phyloP scores from a whole-genome alignment of 2,888 invertebrate genomes.

The Alitta virens region DNA sequence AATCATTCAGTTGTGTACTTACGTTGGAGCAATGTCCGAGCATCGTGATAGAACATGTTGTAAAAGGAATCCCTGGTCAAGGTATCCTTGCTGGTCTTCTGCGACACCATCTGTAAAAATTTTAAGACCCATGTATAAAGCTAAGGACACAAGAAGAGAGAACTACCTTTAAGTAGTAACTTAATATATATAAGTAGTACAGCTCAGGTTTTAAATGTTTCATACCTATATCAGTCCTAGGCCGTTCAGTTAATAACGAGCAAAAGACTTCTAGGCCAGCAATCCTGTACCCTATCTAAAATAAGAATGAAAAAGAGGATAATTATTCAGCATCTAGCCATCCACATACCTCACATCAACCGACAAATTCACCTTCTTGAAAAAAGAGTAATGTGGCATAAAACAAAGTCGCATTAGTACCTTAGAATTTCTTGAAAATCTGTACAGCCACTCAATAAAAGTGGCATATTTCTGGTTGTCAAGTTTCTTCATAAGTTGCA shows the following conservation, averaged over 20 bases:
- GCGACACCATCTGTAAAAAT: constrained; percentile 27
- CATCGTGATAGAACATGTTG: constrained; percentile 44
- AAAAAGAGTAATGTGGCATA: no score
- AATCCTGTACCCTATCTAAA: constrained; percentile 53
- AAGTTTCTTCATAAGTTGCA: constrained; percentile 50
- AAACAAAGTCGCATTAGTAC: no score
- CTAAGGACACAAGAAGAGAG: not conserved
- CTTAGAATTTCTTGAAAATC: constrained; percentile 56
- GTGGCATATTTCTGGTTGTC: constrained; percentile 47
- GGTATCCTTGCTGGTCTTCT: constrained; percentile 31
- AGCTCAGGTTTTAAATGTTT: no score
- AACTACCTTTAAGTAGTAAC: no score
- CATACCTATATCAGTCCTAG: constrained; percentile 23
- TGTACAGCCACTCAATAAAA: constrained; percentile 56
- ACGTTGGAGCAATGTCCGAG: constrained; percentile 50
- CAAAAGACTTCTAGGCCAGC: constrained; percentile 61
- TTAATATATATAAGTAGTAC: no score
- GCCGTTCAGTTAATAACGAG: constrained; percentile 51
- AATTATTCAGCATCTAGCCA: no score
- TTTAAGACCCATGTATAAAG: not conserved
- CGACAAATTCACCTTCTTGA: no score
- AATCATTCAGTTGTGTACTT: no score
- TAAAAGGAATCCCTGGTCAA: constrained; percentile 35
- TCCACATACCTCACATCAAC: no score
- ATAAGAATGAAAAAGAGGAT: no score